Percentiles rank a stretch among this genome's conserved stretches.
Evolutionary conservation across 2,113 vertebrate species (phyloP).

Genomic region (Paradisaea rubra): DNA sequence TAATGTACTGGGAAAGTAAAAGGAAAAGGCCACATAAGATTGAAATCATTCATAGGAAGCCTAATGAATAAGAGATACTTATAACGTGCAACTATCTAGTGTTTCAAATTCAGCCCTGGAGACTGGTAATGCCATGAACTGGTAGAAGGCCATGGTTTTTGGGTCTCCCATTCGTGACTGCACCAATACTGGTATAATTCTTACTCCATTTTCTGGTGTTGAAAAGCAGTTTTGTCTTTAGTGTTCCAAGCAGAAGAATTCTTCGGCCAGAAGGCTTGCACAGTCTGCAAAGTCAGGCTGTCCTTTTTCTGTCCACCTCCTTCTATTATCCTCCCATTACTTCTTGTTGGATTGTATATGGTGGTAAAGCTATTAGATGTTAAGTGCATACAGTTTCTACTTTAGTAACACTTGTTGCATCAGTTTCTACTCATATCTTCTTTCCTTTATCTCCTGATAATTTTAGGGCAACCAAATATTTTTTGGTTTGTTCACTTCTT

Average conservation of each 20-base stretch:
- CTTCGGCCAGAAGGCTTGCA: background rate
- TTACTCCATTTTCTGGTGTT: background rate
- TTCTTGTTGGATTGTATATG: background rate
- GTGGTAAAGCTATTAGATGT: background rate
- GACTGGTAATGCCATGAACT: background rate
- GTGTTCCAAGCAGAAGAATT: background rate
- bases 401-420: background rate
- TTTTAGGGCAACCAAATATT: background rate
- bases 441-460: background rate
- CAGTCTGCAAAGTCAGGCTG: background rate
- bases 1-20: background rate
- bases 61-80: background rate
- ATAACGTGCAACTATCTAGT: background rate
- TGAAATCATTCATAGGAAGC: background rate
- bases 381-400: background rate
- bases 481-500: background rate
- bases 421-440: background rate
- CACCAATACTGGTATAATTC: background rate
- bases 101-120: background rate
- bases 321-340: background rate
- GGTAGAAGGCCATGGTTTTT: background rate
- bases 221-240: background rate
- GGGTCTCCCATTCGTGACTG: background rate
- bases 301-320: background rate
- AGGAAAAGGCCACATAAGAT: background rate